phyloP scores from a whole-genome alignment of 2,113 vertebrate species.

The human region GRCh38 chr11:47057001-47057500 shows the following conservation, averaged over 20 bases:
- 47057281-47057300: slow-evolving; percentile 53
- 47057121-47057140: slow-evolving; percentile 26
- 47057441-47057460: background rate
- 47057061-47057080: slow-evolving; percentile 19
- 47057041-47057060: slow-evolving; percentile 4
- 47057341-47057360: slow-evolving; percentile 40
- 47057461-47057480: slow-evolving; percentile 1
- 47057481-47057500: background rate
- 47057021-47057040: slow-evolving; percentile 31
- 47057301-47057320: slow-evolving; percentile 54
- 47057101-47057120: slow-evolving; percentile 44
- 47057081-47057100: slow-evolving; percentile 28
- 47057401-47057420: background rate
- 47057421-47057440: background rate
- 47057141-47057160: slow-evolving; percentile 10
- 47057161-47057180: slow-evolving; percentile 46
- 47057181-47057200: slow-evolving; percentile 2
- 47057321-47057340: slow-evolving; percentile 6
- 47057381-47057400: background rate
- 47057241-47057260: slow-evolving; percentile 43
- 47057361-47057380: slow-evolving; percentile 50
- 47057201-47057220: background rate
- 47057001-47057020: background rate
- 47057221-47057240: slow-evolving; percentile 49
- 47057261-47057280: slow-evolving; percentile 62